These are phyloP conservation scores for Cantharis rufa DNA, from an alignment of 2,888 invertebrate species.

Conservation along the genomic window DNA sequence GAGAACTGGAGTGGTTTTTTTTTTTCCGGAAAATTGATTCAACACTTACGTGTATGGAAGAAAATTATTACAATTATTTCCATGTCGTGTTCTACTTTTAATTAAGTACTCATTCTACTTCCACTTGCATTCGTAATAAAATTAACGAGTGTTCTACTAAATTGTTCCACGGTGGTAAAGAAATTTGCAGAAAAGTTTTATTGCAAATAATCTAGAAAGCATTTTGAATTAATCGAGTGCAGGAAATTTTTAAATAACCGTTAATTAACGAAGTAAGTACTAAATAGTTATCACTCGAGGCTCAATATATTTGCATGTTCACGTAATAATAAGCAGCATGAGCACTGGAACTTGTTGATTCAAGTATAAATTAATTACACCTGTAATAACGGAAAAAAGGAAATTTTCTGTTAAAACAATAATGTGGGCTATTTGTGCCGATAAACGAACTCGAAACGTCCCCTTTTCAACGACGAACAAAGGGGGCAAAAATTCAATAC, in stretches of 20 bases:
- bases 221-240: not conserved
- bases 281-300: slow-evolving; percentile 17
- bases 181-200: not conserved
- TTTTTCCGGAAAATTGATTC: not conserved
- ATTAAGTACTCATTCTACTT: not conserved
- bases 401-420: not conserved
- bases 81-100: not conserved
- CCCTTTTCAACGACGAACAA: slow-evolving; percentile 7
- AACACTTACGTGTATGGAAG: not conserved
- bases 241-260: slow-evolving; percentile 12
- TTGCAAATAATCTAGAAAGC: not conserved
- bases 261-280: slow-evolving; percentile 4
- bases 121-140: not conserved
- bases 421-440: not conserved
- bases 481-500: slow-evolving; percentile 11
- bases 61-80: not conserved
- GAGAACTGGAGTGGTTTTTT: not conserved
- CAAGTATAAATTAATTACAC: not conserved
- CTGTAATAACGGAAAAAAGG: not conserved
- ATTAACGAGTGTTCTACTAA: not conserved
- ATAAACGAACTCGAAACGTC: slow-evolving; percentile 7
- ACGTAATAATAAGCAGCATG: slow-evolving; percentile 8
- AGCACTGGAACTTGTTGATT: not conserved
- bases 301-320: slow-evolving; percentile 19
- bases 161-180: not conserved